Percentiles rank a stretch among this genome's conserved stretches.
These are phyloP conservation scores for Battus philenor DNA, from an alignment of 1,140 invertebrate genomes.

Conservation along the genomic window DNA sequence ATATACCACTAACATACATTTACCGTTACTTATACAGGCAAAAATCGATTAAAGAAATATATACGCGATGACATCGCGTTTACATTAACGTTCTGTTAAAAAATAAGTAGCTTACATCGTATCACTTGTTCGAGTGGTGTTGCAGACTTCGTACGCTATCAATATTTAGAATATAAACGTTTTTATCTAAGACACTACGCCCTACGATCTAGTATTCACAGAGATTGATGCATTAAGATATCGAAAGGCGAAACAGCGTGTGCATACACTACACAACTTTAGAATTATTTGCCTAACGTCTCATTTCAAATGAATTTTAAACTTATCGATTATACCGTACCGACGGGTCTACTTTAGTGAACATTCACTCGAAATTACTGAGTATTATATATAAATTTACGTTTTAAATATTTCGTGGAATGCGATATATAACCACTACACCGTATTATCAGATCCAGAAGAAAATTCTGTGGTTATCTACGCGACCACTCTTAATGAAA, in stretches of 20 bases:
- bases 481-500: neutral
- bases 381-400: slow-evolving; percentile 3
- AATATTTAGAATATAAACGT: slow-evolving; percentile 71
- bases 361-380: neutral
- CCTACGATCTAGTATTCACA: slow-evolving; percentile 72
- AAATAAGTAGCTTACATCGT: slow-evolving; percentile 67
- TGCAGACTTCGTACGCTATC: slow-evolving; percentile 45
- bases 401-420: slow-evolving; percentile 7
- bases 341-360: slow-evolving; percentile 33
- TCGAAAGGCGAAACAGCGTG: slow-evolving; percentile 66
- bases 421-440: slow-evolving; percentile 21
- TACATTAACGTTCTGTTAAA: slow-evolving; percentile 44
- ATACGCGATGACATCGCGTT: slow-evolving; percentile 42
- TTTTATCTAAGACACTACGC: slow-evolving; percentile 69
- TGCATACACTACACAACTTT: slow-evolving; percentile 45
- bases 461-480: slow-evolving; percentile 7
- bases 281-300: neutral
- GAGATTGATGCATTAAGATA: slow-evolving; percentile 63
- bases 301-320: slow-evolving; percentile 2
- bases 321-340: slow-evolving; percentile 29
- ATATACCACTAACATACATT: slow-evolving; percentile 39
- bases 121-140: slow-evolving; percentile 73
- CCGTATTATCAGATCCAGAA: slow-evolving; percentile 34
- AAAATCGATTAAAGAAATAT: slow-evolving; percentile 58
- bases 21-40: slow-evolving; percentile 57